These are phyloP conservation scores for Beroe ovata DNA, from an alignment of 37 sponge, comb jelly and placozoan genomes.

Conservation along the genomic window DNA sequence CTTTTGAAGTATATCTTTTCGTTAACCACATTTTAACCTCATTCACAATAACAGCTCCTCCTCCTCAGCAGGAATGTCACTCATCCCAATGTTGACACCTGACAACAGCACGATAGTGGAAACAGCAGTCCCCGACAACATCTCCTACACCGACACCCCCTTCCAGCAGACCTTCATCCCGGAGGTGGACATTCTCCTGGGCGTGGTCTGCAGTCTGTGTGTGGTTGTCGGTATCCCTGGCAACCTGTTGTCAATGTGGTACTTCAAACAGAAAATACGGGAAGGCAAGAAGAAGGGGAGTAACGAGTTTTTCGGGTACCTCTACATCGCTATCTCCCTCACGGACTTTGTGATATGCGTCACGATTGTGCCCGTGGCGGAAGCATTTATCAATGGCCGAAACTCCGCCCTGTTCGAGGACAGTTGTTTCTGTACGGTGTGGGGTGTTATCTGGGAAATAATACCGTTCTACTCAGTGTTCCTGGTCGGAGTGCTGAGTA, in stretches of 20 bases:
- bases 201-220: neutral
- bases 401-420: slow-evolving; percentile 9
- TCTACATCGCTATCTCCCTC: slow-evolving; percentile 32
- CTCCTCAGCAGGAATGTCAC: too few species aligned
- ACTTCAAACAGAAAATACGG: neutral
- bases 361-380: slow-evolving; percentile 35
- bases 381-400: slow-evolving; percentile 38
- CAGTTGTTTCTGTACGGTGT: slow-evolving; percentile 22
- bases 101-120: neutral
- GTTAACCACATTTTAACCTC: too few species aligned
- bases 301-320: slow-evolving; percentile 36
- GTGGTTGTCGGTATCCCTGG: slow-evolving; percentile 22
- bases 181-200: slow-evolving; percentile 12
- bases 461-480: slow-evolving; percentile 61
- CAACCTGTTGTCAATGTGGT: slow-evolving; percentile 28
- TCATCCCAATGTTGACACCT: neutral
- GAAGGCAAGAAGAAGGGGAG: neutral
- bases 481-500: slow-evolving; percentile 61
- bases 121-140: neutral
- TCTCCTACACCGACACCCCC: slow-evolving; percentile 25
- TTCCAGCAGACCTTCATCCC: neutral
- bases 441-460: slow-evolving; percentile 60
- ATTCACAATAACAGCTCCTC: too few species aligned
- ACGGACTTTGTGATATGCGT: slow-evolving; percentile 35
- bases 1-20: too few species aligned